These are phyloP conservation scores for Enteromius paludinosus DNA, from an alignment of 2,797 vertebrate genomes.

Conservation along the genomic window DNA sequence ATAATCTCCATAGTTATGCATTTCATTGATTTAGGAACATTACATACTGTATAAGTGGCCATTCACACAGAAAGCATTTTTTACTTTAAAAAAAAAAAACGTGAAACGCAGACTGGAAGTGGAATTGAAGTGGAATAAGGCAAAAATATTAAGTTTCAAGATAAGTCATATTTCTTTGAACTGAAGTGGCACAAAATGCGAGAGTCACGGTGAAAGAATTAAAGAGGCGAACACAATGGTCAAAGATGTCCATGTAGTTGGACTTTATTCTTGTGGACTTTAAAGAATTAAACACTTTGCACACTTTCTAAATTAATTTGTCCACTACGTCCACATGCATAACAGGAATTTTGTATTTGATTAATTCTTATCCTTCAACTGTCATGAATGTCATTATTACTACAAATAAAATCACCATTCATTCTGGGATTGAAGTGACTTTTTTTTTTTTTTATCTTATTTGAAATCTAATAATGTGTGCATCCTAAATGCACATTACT, in stretches of 20 bases:
- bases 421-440: neutral
- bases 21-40: neutral
- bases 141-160: neutral
- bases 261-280: neutral
- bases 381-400: neutral
- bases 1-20: neutral
- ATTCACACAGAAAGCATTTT: neutral
- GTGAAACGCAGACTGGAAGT: too few relatives aligned
- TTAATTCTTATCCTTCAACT: too few relatives aligned
- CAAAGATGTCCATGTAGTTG: too few relatives aligned
- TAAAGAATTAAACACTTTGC: neutral
- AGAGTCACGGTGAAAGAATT: neutral
- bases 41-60: neutral
- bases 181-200: accelerated
- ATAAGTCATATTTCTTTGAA: neutral
- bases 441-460: too few relatives aligned
- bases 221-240: too few relatives aligned
- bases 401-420: neutral
- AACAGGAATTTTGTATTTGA: neutral
- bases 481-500: neutral
- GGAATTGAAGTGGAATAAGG: too few relatives aligned
- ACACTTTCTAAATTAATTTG: neutral
- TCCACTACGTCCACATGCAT: neutral
- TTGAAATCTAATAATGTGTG: neutral
- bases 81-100: neutral